Evolutionary conservation across 2,797 vertebrate genomes (phyloP).

Genomic region (Etheostoma perlongum): DNA sequence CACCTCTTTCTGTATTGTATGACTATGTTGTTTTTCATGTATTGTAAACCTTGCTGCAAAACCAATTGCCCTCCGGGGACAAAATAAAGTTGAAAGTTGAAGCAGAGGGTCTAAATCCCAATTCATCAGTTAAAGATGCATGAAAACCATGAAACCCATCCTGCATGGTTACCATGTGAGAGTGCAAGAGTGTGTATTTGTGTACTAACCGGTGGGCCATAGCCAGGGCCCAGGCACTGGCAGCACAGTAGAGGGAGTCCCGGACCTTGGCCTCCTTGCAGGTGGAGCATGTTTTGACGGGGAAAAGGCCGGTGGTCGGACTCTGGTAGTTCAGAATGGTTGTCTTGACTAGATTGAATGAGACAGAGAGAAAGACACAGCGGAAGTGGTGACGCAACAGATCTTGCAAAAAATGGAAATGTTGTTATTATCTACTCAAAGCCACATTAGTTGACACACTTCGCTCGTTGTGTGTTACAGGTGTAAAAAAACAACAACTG

Average conservation of each 20-base stretch:
- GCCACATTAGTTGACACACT: neutral
- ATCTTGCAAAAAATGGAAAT: conserved; percentile 11
- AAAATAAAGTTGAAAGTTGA: too few species aligned
- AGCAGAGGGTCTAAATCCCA: neutral
- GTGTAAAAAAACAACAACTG: neutral
- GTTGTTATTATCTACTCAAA: neutral
- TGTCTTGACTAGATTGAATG: conserved; percentile 87
- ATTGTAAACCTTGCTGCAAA: too few species aligned
- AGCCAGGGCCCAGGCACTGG: conserved; percentile 92
- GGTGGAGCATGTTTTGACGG: conserved; percentile 88
- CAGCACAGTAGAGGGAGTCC: conserved; percentile 95
- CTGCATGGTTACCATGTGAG: neutral
- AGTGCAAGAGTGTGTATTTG: neutral
- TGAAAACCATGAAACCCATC: neutral
- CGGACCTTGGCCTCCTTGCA: conserved; percentile 92
- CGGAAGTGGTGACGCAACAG: conserved; percentile 2
- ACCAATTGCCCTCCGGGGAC: too few species aligned
- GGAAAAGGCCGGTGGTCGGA: conserved; percentile 95
- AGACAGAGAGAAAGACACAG: conserved; percentile 31
- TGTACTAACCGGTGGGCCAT: conserved; percentile 91
- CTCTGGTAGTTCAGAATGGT: conserved; percentile 94
- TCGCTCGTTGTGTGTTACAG: too few species aligned
- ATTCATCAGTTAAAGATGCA: neutral
- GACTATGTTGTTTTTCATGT: too few species aligned
- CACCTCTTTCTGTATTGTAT: too few species aligned